A percentile compares a stretch with the other conserved stretches of the same genome.
Conservation (phyloP, 1,140 invertebrate genomes). For the Meloidogyne floridensis region DNA sequence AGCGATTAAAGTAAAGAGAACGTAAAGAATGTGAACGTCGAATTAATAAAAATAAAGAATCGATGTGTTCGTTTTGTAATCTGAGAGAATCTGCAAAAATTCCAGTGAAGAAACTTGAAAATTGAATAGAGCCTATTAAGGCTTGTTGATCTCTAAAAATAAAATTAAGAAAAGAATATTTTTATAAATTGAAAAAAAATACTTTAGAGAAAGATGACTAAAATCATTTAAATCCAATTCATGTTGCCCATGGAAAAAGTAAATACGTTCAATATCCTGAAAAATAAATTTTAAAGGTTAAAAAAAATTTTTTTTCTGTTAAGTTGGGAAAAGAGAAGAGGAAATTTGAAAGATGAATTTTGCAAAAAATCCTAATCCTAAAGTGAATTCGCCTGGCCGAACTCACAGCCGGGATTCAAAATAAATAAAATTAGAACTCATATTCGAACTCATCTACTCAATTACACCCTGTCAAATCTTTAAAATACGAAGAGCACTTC, state of each 20-base stretch:
- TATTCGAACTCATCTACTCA: too few species aligned
- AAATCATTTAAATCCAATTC: slow-evolving; percentile 64
- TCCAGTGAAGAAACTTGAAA: slow-evolving; percentile 60
- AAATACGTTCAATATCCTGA: slow-evolving; percentile 64
- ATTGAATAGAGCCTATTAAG: slow-evolving; percentile 60
- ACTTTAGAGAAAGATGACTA: slow-evolving; percentile 60
- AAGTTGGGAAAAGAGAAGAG: too few species aligned
- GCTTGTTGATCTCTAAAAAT: slow-evolving; percentile 60
- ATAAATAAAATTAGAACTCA: too few species aligned
- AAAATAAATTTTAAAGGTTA: slow-evolving; percentile 23
- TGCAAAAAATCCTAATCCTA: too few species aligned
- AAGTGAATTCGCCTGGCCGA: too few species aligned
- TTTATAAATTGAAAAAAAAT: slow-evolving; percentile 30
- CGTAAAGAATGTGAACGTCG: slow-evolving; percentile 56
- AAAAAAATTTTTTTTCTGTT: neutral
- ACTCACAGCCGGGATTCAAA: too few species aligned
- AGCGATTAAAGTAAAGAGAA: slow-evolving; percentile 53
- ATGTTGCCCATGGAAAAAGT: slow-evolving; percentile 55
- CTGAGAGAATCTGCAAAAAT: slow-evolving; percentile 53
- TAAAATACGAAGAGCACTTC: too few species aligned
- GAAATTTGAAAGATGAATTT: too few species aligned
- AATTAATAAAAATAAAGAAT: slow-evolving; percentile 56
- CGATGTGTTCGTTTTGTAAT: slow-evolving; percentile 57
- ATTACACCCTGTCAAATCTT: too few species aligned
- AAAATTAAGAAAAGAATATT: neutral